Evolutionary conservation across 2,888 invertebrate genomes (phyloP), one percentile per base, ranked within the genome.

Genomic region (Lasius platythorax): DNA sequence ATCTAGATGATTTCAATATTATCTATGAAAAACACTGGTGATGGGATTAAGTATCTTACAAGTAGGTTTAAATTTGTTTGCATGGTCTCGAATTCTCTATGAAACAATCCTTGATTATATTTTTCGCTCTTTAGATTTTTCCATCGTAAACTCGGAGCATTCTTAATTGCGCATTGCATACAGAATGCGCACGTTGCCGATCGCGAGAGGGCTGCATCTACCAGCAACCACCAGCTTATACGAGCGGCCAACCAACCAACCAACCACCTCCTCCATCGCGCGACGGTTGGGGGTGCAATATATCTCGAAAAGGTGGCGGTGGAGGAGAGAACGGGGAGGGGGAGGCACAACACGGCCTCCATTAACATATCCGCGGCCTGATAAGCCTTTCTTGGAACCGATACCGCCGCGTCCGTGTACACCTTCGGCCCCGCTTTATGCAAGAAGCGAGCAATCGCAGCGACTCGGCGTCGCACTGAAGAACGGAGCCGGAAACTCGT

Each of bases 301-400:
- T 94, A 94, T 94, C 93, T 94, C 92, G 89, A 88, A 90, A 87
- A 87, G 86, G 91, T 83, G 76, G 84, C 83, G 86, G 76, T 28
- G 23, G n/a, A 28, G 64, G 64, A 37, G 61, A 23, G 74, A 84
- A 74, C 50, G n/a, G 68, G 81, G 84, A n/a, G 67, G 83, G 85
- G 73, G 83, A 73, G 82, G 87, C 50, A 85, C 85, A 92, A 94
- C 94, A 94, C 93, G 93, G 93, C 91, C 93, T 92, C 94, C 94
- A 95, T 95, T 95, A 95, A 94, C 95, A 95, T 95, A 95, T 95
- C 94, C 94, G 93, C 93, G 92, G 89, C 73, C 93, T 93, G 95
- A 95, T 95, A 95, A 95, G 93, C 92, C 93, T 92, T 95, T 95
- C 95, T 94, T 90, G 91, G 94, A 95, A 95, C 93, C 94, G 94